Base-by-base conservation (phyloP, 2,797 vertebrate species). In the Melanotaenia pygmaea region DNA sequence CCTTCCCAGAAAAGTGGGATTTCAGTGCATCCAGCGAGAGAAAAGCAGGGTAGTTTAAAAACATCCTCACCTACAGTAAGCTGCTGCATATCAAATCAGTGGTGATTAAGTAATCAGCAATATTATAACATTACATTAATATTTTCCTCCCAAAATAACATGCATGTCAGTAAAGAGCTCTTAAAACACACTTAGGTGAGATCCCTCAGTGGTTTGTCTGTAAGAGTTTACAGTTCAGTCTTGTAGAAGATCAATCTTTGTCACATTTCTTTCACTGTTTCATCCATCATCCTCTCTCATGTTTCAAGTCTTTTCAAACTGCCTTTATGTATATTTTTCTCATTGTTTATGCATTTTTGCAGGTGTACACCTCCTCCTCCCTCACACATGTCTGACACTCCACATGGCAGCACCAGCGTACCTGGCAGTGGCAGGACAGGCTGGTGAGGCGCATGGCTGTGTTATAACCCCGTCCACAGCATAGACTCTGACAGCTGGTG, bases 351-450 rank as follows among this genome's bases (percentile, higher is more conserved):
- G 78, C 83, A 51, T 88, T 94, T 93, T 99, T 99, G 91, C 98
- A 99, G 81, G 97, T 99, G 66, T 99, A 99, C 54, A 98, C 94
- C 61, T 98, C 97, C 88, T 99, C 98, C 84, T 98, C 96, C 56
- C 96, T 92, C 72, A 97, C 91, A 8, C 98, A 99, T 34, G 98
- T 97, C 82, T 99, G 97, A 82, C 98, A 99, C 91, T 99, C 97
- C 78, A 99, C 98, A 0, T 98, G 97, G 93, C 98, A 99, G 89
- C 98, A 99, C 98, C 98, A 99, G 87, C 96, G 98, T 53, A 99
- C 98, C 89, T 98, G 98, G 84, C 98, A 99, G 90, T 98, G 96
- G 93, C 98, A 99, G 53, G 98, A 97, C 88, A 97, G 94, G 73
- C 96, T 96, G 72, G 95, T 97, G 93, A 97, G 94, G 51, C 85